phyloP scores from a whole-genome alignment of 2,888 invertebrate species.

The Allolobophora icterica region DNA sequence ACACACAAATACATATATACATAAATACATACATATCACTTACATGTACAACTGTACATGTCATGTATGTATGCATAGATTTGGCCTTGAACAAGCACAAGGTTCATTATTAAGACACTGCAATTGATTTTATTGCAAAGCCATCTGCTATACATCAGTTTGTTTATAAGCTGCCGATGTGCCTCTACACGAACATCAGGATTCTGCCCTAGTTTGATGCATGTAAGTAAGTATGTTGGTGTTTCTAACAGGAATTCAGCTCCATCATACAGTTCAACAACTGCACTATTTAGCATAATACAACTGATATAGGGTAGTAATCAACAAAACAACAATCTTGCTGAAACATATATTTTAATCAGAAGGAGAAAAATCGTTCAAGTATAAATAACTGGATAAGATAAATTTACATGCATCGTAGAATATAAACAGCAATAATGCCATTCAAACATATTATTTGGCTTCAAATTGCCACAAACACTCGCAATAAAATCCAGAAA shows the following conservation, averaged over 20 bases:
- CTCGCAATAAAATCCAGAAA: not conserved
- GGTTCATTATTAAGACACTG: constrained; percentile 10
- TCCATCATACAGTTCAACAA: not conserved
- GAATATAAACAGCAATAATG: constrained; percentile 17
- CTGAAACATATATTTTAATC: constrained; percentile 6
- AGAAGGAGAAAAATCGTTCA: constrained; percentile 17
- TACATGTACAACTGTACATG: not conserved
- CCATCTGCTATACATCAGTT: not conserved
- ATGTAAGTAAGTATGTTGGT: not conserved
- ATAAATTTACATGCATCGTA: constrained; percentile 5
- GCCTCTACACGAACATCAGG: not conserved
- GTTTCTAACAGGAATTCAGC: not conserved
- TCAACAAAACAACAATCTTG: not conserved
- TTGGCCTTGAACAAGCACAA: not conserved
- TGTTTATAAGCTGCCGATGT: not conserved
- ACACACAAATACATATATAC: too few species aligned
- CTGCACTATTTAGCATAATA: not conserved
- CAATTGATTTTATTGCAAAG: constrained; percentile 17
- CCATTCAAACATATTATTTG: constrained; percentile 12
- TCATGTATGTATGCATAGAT: not conserved
- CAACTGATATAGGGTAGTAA: not conserved
- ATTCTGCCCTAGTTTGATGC: not conserved
- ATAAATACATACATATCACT: not conserved
- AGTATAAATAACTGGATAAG: constrained; percentile 17
- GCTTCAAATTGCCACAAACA: not conserved